phyloP scores from a whole-genome alignment of 2,113 vertebrate genomes.

The Orcinus orca region DNA sequence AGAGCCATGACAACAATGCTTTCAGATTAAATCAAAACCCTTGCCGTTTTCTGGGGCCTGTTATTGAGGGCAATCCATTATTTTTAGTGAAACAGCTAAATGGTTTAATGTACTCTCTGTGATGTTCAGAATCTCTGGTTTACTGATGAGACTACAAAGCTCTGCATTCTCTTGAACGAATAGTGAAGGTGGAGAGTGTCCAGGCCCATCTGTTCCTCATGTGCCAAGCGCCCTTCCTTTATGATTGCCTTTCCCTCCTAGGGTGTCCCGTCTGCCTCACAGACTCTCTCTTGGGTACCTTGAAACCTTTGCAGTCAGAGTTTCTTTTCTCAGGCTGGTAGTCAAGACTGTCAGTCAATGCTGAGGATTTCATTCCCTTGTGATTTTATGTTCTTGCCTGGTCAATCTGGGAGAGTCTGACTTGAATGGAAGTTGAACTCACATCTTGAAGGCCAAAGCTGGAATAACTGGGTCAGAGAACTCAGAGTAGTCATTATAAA shows the following conservation, averaged over 20 bases:
- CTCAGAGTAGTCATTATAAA: not conserved
- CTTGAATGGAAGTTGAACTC: constrained; percentile 8
- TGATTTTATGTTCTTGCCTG: not conserved
- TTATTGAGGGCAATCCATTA: constrained; percentile 33
- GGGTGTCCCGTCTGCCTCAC: not conserved
- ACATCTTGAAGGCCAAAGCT: not conserved
- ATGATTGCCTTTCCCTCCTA: not conserved
- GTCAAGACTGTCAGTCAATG: not conserved
- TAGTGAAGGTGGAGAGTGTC: not conserved
- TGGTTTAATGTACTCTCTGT: not conserved
- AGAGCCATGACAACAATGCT: not conserved
- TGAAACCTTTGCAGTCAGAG: not conserved
- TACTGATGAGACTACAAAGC: not conserved
- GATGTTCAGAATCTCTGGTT: not conserved
- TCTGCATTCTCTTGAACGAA: not conserved
- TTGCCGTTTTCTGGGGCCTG: not conserved
- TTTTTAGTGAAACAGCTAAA: constrained; percentile 42
- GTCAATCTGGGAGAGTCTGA: not conserved
- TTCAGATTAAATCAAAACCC: constrained; percentile 40
- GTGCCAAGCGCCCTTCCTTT: not conserved
- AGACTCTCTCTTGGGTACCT: not conserved
- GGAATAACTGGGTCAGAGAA: not conserved
- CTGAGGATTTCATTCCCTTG: not conserved
- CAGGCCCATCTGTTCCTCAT: constrained; percentile 3
- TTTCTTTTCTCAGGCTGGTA: constrained; percentile 30